phyloP scores from a whole-genome alignment of 2,888 invertebrate genomes.

The Pherbina coryleti region DNA sequence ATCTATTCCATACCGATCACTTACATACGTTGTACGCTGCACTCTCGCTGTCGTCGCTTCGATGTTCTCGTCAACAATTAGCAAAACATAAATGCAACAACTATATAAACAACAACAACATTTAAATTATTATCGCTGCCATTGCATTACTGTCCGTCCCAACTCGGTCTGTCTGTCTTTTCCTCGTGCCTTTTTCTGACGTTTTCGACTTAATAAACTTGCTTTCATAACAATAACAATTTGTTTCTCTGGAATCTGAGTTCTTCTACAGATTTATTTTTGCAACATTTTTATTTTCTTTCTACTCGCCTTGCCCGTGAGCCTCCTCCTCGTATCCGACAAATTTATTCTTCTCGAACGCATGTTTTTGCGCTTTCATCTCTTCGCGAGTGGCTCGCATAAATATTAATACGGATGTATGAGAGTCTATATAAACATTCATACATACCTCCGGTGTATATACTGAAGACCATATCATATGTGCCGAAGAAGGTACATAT shows the following conservation, averaged over 20 bases:
- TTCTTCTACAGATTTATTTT: neutral
- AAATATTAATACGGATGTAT: constrained; percentile 3
- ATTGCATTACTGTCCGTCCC: constrained; percentile 37
- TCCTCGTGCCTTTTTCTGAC: constrained; percentile 17
- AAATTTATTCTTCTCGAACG: neutral
- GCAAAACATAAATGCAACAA: constrained; percentile 49
- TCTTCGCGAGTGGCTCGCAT: constrained; percentile 7
- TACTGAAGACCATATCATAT: neutral
- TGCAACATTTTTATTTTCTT: neutral
- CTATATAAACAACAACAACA: constrained; percentile 50
- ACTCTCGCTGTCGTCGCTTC: neutral
- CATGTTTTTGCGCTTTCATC: constrained; percentile 21
- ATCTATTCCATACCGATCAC: too few species aligned
- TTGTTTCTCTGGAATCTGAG: constrained; percentile 21
- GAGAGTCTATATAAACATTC: neutral
- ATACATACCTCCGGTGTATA: neutral
- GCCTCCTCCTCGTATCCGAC: neutral
- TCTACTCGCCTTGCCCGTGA: neutral
- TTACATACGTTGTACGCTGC: too few species aligned
- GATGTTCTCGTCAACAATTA: constrained; percentile 42
- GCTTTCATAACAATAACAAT: constrained; percentile 43
- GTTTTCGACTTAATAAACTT: constrained; percentile 49
- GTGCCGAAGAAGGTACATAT: neutral
- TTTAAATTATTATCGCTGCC: constrained; percentile 65
- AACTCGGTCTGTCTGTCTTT: neutral